phyloP scores from a whole-genome alignment of 2,797 vertebrate genomes.

The Phoeniculus purpureus region DNA sequence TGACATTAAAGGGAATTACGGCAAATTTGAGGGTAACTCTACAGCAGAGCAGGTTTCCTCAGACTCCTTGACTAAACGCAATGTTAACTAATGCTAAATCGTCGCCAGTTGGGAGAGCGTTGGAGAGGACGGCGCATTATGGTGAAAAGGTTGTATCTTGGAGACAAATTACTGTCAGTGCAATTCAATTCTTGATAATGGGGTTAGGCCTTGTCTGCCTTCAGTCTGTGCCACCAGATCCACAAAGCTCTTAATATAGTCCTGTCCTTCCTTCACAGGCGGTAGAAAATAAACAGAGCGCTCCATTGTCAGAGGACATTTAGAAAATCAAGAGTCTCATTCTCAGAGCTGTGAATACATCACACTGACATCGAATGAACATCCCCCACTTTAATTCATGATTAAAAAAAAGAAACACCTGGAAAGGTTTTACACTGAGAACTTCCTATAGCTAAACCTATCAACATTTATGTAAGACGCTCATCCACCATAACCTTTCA shows the following conservation, averaged over 20 bases:
- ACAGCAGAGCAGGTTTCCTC: neutral
- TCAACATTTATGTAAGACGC: neutral
- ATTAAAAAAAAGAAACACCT: neutral
- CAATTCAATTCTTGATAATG: neutral
- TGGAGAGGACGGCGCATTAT: neutral
- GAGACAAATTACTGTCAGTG: neutral
- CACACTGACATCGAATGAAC: neutral
- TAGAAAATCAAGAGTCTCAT: neutral
- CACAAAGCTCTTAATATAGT: neutral
- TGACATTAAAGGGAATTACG: neutral
- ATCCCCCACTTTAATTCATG: neutral
- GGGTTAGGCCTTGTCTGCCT: neutral
- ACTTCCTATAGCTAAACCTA: neutral
- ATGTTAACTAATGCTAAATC: neutral
- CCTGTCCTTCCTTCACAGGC: neutral
- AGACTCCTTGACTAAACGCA: neutral
- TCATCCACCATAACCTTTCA: neutral
- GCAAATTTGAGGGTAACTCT: neutral
- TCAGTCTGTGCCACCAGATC: neutral
- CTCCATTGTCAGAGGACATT: neutral
- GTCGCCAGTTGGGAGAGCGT: neutral
- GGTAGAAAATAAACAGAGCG: neutral
- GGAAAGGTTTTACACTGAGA: neutral
- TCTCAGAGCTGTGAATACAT: neutral
- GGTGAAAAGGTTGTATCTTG: neutral